Evolutionary conservation across 2,797 vertebrate species (phyloP).

Genomic region (Chiloscyllium punctatum): DNA sequence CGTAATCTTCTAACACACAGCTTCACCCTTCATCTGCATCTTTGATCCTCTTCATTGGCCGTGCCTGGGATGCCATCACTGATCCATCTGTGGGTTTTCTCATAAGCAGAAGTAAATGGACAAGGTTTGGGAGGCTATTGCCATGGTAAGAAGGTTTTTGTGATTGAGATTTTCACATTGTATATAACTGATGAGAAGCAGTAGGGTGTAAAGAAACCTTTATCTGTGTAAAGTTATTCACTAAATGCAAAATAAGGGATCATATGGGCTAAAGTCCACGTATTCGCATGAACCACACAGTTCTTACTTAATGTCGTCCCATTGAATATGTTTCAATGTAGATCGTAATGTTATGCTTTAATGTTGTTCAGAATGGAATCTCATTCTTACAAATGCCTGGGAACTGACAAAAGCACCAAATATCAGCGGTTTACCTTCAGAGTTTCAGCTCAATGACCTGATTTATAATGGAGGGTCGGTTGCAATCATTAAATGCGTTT

Average conservation of each 20-base stretch:
- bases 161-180: neutral
- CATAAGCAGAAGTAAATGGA: slow-evolving; percentile 82
- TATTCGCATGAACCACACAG: neutral
- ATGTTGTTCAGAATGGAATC: neutral
- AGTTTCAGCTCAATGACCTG: neutral
- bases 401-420: neutral
- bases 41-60: slow-evolving; percentile 83
- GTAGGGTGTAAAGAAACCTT: neutral
- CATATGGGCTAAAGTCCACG: neutral
- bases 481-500: neutral
- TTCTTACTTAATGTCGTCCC: neutral
- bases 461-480: neutral
- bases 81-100: slow-evolving; percentile 88
- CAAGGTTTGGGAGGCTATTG: slow-evolving; percentile 76
- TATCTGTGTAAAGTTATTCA: neutral
- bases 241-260: neutral
- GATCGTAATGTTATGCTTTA: neutral
- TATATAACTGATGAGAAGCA: neutral
- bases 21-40: slow-evolving; percentile 79
- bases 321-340: neutral
- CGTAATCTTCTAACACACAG: slow-evolving; percentile 49
- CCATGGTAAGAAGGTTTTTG: slow-evolving; percentile 72
- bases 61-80: slow-evolving; percentile 87
- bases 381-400: neutral
- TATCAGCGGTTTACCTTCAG: neutral